Base-by-base conservation (phyloP, 2,113 vertebrate species). In the Epinephelus cyanopodus region DNA sequence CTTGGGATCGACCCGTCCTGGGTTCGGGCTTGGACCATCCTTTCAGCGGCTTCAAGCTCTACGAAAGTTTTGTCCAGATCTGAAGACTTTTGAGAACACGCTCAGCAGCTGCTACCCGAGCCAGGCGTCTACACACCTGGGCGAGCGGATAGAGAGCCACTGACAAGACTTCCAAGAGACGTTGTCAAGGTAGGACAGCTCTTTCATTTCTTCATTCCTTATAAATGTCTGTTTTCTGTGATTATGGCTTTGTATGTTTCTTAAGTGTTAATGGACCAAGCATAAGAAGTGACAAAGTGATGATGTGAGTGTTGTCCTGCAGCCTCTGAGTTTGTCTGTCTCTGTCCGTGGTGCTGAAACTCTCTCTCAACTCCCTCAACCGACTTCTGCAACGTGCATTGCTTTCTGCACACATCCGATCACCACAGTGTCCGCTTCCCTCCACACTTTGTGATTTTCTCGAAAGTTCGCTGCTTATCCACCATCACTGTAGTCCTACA, bases 261-360 rank as follows among this genome's bases (percentile, higher is more conserved):
- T 50, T 29, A 47, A n/a, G 47, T 72, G 62, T 50, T 12, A 21
- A 8, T 27, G n/a, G 11, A 50, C 68, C 19, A 12, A 57, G 37
- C 17, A n/a, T 18, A 3, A 21, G n/a, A 77, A 60, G 58, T 71
- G 27, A 2, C 45, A 50, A 48, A 47, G 70, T 58, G 72, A 74
- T 15, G 13, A 6, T 3, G 2, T 73, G 65, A 10, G 3, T 67
- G n/a, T 45, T 25, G 4, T 48, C 6, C 65, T 53, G 39, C 42
- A 47, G 45, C n/a, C 15, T 60, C 7, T 23, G 19, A 63, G 50
- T 77, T 57, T 64, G 3, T 56, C 3, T 42, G 78, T 78, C 50
- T 79, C 92, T 93, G 77, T 94, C 91, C 87, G 48, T 82, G 93
- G 93, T 93, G 70, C 93, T 94, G 89, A 93, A 94, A 61, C 63